Conservation (phyloP, 1,140 invertebrate species). For the Rhizoglyphus robini region DNA sequence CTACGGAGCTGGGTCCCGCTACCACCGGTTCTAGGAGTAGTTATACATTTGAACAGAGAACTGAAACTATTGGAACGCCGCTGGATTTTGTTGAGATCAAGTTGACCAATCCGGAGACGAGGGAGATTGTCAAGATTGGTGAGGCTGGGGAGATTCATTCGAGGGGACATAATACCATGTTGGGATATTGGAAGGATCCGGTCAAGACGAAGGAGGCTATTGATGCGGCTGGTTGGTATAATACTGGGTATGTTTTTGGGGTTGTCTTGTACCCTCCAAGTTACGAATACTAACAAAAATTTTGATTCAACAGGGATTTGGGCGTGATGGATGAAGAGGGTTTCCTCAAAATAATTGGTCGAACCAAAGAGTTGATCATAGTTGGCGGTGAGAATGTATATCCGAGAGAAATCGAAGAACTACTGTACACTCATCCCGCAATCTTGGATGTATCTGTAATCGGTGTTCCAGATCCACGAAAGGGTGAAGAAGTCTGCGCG, state of each 20-base stretch:
- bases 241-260: slow-evolving; percentile 47
- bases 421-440: slow-evolving; percentile 49
- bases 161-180: slow-evolving; percentile 67
- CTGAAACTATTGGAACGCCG: slow-evolving; percentile 35
- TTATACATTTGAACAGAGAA: background rate
- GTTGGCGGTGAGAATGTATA: slow-evolving; percentile 26
- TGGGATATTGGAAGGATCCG: too few species aligned
- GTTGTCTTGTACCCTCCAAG: slow-evolving; percentile 63
- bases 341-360: slow-evolving; percentile 61
- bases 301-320: slow-evolving; percentile 59
- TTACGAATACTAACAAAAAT: slow-evolving; percentile 60
- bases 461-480: slow-evolving; percentile 25
- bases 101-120: slow-evolving; percentile 49
- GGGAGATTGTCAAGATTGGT: slow-evolving; percentile 21
- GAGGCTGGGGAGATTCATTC: slow-evolving; percentile 62
- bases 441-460: slow-evolving; percentile 30
- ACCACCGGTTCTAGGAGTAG: background rate
- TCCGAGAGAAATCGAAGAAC: slow-evolving; percentile 25
- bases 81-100: slow-evolving; percentile 61
- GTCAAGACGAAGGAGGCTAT: too few species aligned
- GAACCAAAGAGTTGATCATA: slow-evolving; percentile 37
- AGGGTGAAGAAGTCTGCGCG: slow-evolving; percentile 26
- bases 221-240: background rate
- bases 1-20: slow-evolving; percentile 19
- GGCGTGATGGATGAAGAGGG: slow-evolving; percentile 57